Base-by-base conservation (phyloP, 1,140 invertebrate genomes). In the Muscidifurax raptorellus region DNA sequence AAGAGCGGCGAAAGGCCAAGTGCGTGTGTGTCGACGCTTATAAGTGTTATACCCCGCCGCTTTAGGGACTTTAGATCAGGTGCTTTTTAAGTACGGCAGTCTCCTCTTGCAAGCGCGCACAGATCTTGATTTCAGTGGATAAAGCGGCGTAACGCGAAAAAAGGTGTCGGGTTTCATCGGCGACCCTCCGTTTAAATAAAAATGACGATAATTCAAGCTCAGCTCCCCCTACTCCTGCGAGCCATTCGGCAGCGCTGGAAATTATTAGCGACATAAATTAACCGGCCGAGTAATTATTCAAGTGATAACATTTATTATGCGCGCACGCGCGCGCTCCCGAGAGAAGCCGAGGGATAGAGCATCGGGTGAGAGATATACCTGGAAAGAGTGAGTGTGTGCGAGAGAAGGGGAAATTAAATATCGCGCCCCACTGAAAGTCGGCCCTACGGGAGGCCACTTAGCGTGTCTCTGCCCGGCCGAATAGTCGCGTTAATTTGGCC, bases 361-460 rank as follows among this genome's bases (percentile, higher is more conserved):
- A 82, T 79, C 79, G 78, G 84, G 71, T 9, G 75, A 59, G 13
- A 1, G 15, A 59, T 59, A 47, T 47, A 3, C 22, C 52, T 40
- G 36, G 52, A n/a, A 59, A n/a, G 6, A 22, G 18, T 59, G 15
- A 7, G 18, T 52, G 18, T 12, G 47, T 52, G 47, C 18, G 47
- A 5, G 22, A 25, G 2, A 32, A 10, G 30, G 32, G 9, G 25
- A 71, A 84, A 84, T 84, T 80, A 84, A 84, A 80, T 66, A 80
- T 74, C 66, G 32, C 82, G 52, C 22, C n/a, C 22, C n/a, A 72
- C 64, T 1, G 76, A 27, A 36, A 64, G 69, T 22, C 59, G 15
- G 52, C 84, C 69, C 84, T 85, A 85, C 84, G 84, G 84, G 84
- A 82, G 71, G 80, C 83, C 83, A 85, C 83, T 85, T 85, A 85